Base-by-base conservation (phyloP, 2,888 invertebrate genomes). In the Tridacna gigas region DNA sequence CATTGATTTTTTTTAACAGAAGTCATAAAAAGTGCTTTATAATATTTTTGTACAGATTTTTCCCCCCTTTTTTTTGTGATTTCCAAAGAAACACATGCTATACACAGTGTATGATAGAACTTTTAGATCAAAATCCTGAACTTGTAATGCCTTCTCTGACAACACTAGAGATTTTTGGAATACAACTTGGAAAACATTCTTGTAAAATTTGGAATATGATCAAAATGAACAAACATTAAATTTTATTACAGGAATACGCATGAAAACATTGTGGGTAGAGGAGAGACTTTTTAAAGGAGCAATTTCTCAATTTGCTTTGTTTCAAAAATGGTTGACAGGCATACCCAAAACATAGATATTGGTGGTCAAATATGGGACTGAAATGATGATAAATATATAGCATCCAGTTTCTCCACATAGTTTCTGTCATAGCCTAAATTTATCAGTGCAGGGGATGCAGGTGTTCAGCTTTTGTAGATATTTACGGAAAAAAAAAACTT, bases 1-100 rank as follows among this genome's bases (percentile, higher is more conserved):
- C 45, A 45, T 15, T 45, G 12, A 3, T 63, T n/a, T 45, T 45
- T 56, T 56, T 56, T 20, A 56, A 15, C 15, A 56, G 56, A 67
- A 37, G 37, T 67, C 67, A 67, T 37, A 67, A 65, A 67, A 67
- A 67, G 67, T 67, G 67, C 67, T 67, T 67, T 67, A 37, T 37
- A 45, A 45, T 18, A 45, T 28, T 67, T 67, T 67, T 66, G 22
- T 66, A 37, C 20, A 37, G 47, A 20, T 45, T 45, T n/a, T 4
- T 37, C 12, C n/a, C 20, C 37, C 45, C 45, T 45, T 45, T 67
- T 15, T 67, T 22, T 63, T 63, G 63, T 63, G 1, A 63, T 22
- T 22, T 3, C 3, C 13, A 63, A 63, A 63, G 63, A n/a, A 13
- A 37, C 37, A 37, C 37, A 37, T 37, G 37, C 37, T 7, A 37